Evolutionary conservation across 2,888 invertebrate species (phyloP).

Genomic region (Eurytoma adleriae): DNA sequence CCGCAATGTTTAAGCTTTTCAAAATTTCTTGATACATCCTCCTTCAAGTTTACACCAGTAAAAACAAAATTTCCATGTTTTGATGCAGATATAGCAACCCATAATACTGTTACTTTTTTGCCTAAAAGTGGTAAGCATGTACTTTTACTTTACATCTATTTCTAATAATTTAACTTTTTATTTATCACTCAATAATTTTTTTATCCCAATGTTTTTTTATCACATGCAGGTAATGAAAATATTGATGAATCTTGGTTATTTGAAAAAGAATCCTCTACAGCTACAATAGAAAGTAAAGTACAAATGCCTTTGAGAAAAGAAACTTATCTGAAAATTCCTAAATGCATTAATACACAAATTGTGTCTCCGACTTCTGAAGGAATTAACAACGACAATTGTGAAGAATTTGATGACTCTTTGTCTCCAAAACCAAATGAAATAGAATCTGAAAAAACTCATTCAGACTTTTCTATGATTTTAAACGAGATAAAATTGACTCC

Average conservation of each 20-base stretch:
- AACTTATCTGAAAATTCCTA: slow-evolving; percentile 64
- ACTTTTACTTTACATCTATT: slow-evolving; percentile 2
- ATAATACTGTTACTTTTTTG: slow-evolving; percentile 18
- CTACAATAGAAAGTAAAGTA: slow-evolving; percentile 41
- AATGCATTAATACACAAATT: slow-evolving; percentile 22
- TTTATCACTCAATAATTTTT: not conserved
- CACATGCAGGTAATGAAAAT: slow-evolving; percentile 8
- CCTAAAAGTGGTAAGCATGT: slow-evolving; percentile 34
- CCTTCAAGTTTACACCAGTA: slow-evolving; percentile 61
- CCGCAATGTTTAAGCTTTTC: slow-evolving; percentile 59
- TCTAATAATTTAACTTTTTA: not conserved
- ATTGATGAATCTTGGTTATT: slow-evolving; percentile 30
- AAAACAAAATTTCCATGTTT: slow-evolving; percentile 50
- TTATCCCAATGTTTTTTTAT: slow-evolving; percentile 9
- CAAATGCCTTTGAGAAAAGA: slow-evolving; percentile 62
- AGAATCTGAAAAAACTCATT: slow-evolving; percentile 38
- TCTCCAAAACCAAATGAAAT: slow-evolving; percentile 55
- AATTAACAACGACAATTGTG: slow-evolving; percentile 38
- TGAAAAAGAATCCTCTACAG: slow-evolving; percentile 13
- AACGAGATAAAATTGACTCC: slow-evolving; percentile 67
- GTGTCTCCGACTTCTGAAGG: slow-evolving; percentile 3
- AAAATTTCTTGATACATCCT: slow-evolving; percentile 57
- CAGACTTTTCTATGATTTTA: slow-evolving; percentile 66
- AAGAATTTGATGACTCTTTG: slow-evolving; percentile 63
- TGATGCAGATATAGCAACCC: slow-evolving; percentile 10